These are phyloP conservation scores for Quadriops clusia DNA, from an alignment of 2,888 invertebrate species.

Conservation along the genomic window DNA sequence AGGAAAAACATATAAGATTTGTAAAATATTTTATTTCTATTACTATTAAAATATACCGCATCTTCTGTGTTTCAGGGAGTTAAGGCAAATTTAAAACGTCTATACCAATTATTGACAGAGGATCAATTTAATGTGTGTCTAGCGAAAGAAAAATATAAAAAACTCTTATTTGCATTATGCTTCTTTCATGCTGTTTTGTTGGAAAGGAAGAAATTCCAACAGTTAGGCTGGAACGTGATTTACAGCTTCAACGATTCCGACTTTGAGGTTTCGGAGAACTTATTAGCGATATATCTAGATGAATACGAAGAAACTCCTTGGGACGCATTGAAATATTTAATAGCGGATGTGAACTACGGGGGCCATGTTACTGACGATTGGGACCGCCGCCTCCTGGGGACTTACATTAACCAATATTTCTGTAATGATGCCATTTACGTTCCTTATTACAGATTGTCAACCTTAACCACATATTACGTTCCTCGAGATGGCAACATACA, in stretches of 20 bases:
- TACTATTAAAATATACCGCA: slow-evolving; percentile 4
- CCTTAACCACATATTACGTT: slow-evolving; percentile 65
- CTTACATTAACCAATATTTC: slow-evolving; percentile 77
- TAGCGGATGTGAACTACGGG: slow-evolving; percentile 82
- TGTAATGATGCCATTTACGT: slow-evolving; percentile 55
- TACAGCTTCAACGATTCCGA: slow-evolving; percentile 89
- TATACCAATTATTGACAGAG: slow-evolving; percentile 69
- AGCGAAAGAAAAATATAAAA: slow-evolving; percentile 59
- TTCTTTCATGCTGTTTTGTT: slow-evolving; percentile 79
- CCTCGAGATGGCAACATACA: slow-evolving; percentile 72
- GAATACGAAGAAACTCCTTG: slow-evolving; percentile 78
- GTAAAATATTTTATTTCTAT: neutral
- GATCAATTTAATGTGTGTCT: slow-evolving; percentile 61
- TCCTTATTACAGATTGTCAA: slow-evolving; percentile 59
- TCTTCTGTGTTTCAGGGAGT: slow-evolving; percentile 46
- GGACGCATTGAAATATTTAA: slow-evolving; percentile 80
- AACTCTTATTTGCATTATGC: slow-evolving; percentile 66
- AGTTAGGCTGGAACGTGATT: slow-evolving; percentile 80
- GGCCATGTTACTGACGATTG: slow-evolving; percentile 74
- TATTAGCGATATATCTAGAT: slow-evolving; percentile 72
- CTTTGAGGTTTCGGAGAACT: slow-evolving; percentile 77
- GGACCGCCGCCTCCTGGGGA: slow-evolving; percentile 61
- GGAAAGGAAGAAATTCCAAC: slow-evolving; percentile 76
- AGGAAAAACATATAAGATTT: neutral
- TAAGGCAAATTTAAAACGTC: slow-evolving; percentile 74